Evolutionary conservation across 1,140 invertebrate genomes (phyloP), one percentile per base, ranked within the genome.

Genomic region (Cephus cinctus): DNA sequence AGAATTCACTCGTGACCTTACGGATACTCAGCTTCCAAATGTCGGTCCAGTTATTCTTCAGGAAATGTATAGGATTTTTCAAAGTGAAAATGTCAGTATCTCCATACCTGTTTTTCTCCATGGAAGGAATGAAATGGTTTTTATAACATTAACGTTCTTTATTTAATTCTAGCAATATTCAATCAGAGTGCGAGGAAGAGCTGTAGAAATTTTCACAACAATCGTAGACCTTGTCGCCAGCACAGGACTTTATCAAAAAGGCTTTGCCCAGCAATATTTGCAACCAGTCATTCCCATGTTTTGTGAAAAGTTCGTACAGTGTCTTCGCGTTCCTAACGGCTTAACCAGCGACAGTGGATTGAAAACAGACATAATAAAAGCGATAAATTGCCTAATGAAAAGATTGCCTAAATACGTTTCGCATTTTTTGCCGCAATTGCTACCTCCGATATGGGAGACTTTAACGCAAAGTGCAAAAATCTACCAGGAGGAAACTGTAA

Each of bases 41-140:
- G 81, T 90, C 30, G 87, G 86, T 11, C 87, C 87, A 5, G 78
- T 89, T 5, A 85, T 91, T 42, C 75, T 90, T 8, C 85, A 87
- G 44, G 87, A 90, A 72, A 86, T 90, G 76, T 87, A 86, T 58
- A 79, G 85, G 57, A 88, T 90, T 40, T 86, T 89, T 56, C 77
- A 81, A 56, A 80, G 80, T 30, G 81, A 83, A 57, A 77, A 84
- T 59, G 84, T 86, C 67, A 63, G 65, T 59, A 5, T 30, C 9
- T 30, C 11, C 27, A 21, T 39, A n/a, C 14, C 23, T 23, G 25
- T 1, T 36, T 25, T 38, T 40, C 43, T 15, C 41, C 31, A 16
- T 36, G 15, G n/a, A 43, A 23, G 31, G 22, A 5, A 30, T 16
- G 38, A 32, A 42, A 42, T 18, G 44, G 31, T 50, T 49, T n/a